Percentiles rank a stretch among this genome's conserved stretches.
Evolutionary conservation across 2,113 vertebrate genomes (phyloP).

Genomic region (Colistium nudipinnis): DNA sequence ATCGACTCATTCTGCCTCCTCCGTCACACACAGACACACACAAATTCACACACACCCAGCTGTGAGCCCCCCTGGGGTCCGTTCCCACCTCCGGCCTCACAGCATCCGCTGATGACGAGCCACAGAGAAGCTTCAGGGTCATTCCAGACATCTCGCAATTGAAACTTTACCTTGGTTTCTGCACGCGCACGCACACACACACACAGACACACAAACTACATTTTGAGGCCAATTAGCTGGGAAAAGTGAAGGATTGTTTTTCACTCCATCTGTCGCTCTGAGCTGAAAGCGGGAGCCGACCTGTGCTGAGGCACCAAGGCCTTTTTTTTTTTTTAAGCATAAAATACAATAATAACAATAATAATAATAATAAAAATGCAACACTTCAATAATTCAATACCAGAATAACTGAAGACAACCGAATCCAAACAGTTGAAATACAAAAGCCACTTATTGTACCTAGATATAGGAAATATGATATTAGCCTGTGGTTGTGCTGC

Average conservation of each 20-base stretch:
- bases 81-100: constrained; percentile 37
- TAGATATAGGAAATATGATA: no score
- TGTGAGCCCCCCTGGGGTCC: constrained; percentile 40
- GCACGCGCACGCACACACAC: background rate
- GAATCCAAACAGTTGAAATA: no score
- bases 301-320: constrained; percentile 8
- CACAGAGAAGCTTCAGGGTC: constrained; percentile 32
- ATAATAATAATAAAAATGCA: no score
- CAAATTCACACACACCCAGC: constrained; percentile 31
- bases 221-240: constrained; percentile 34
- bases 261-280: background rate
- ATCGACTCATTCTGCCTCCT: no score
- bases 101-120: constrained; percentile 31
- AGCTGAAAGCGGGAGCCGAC: constrained; percentile 26
- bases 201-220: constrained; percentile 5
- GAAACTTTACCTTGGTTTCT: constrained; percentile 3
- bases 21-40: constrained; percentile 33
- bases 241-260: constrained; percentile 3
- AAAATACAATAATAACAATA: no score
- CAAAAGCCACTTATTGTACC: no score
- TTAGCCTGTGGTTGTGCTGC: background rate
- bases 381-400: no score
- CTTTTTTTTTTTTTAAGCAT: background rate
- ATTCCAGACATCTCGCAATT: constrained; percentile 33
- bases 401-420: no score